Evolutionary conservation across 2,797 vertebrate species (phyloP).

Genomic region (Odontamblyopus lacepedii): DNA sequence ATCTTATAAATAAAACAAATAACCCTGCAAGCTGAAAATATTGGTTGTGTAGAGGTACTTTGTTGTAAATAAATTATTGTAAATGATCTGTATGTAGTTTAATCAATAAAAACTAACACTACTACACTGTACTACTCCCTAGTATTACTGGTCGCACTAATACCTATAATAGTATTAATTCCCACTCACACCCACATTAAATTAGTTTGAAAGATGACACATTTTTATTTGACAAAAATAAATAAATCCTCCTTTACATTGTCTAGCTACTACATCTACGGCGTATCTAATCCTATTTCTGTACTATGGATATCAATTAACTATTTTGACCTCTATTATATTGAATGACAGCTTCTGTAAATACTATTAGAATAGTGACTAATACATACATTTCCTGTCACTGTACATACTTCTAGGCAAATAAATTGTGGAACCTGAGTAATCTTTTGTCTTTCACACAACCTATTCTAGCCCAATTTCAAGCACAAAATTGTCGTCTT

Average conservation of each 20-base stretch:
- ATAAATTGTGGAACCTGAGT: not conserved
- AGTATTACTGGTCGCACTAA: no score
- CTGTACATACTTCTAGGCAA: not conserved
- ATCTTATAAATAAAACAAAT: slow-evolving; percentile 19
- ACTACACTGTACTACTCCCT: not conserved
- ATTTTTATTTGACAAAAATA: no score
- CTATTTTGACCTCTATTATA: no score
- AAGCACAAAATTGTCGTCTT: no score
- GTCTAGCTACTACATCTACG: no score
- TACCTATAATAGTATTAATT: no score
- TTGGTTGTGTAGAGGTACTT: not conserved
- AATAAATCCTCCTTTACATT: no score
- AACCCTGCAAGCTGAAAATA: slow-evolving; percentile 12
- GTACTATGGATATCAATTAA: not conserved
- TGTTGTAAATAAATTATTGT: not conserved
- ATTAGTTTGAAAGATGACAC: no score
- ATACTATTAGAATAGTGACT: not conserved
- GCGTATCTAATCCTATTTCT: not conserved
- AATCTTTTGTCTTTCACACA: not conserved
- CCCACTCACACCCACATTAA: no score
- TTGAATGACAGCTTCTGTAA: no score
- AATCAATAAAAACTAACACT: not conserved
- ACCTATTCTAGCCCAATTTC: no score
- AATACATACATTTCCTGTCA: not conserved
- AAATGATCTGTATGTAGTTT: not conserved